These are phyloP conservation scores for Nezara viridula DNA, from an alignment of 2,888 invertebrate genomes.

Conservation along the genomic window DNA sequence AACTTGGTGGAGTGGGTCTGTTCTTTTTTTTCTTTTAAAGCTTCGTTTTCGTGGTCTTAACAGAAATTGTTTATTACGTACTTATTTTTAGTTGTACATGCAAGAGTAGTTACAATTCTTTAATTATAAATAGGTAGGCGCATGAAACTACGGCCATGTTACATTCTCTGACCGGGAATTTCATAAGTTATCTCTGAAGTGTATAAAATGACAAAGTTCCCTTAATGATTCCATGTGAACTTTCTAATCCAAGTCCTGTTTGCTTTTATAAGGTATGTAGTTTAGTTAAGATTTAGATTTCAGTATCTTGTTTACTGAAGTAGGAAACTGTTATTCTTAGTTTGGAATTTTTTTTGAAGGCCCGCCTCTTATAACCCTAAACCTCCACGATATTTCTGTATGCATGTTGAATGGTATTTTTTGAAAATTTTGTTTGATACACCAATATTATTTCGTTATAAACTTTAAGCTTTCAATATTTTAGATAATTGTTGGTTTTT, in stretches of 20 bases:
- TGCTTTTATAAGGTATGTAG: neutral
- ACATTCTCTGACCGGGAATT: conserved; percentile 42
- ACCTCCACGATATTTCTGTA: conserved; percentile 29
- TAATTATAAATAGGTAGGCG: neutral
- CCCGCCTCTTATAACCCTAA: conserved; percentile 49
- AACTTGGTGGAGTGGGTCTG: conserved; percentile 11
- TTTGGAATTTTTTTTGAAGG: conserved; percentile 41
- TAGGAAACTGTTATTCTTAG: conserved; percentile 33
- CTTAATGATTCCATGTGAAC: conserved; percentile 1
- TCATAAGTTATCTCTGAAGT: conserved; percentile 45
- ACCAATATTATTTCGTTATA: neutral
- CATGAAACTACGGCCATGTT: conserved; percentile 36
- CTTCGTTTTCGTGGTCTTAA: neutral
- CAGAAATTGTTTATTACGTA: neutral
- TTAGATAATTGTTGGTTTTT: neutral
- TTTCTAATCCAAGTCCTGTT: neutral
- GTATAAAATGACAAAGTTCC: neutral
- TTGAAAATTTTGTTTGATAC: neutral
- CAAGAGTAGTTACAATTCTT: conserved; percentile 15
- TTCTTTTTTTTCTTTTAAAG: neutral
- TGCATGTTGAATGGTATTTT: conserved; percentile 10
- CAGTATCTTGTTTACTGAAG: neutral
- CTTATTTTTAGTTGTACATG: neutral
- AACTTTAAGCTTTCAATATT: neutral
- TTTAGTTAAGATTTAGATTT: neutral